phyloP scores from a whole-genome alignment of 30 jellyfish, hydroid and myxozoan genomes.

The Chrysaora quinquecirrha region DNA sequence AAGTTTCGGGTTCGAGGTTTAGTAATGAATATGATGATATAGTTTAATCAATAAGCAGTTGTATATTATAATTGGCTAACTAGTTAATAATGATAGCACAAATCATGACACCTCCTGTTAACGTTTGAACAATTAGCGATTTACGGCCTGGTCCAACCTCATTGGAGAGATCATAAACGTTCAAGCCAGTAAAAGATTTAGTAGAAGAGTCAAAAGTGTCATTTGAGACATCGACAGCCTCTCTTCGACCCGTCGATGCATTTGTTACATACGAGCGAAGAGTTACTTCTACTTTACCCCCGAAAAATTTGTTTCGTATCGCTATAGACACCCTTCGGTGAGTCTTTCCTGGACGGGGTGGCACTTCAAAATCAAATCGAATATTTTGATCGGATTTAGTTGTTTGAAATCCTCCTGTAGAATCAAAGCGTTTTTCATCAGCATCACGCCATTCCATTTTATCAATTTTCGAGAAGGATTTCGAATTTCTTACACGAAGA shows the following conservation, averaged over 20 bases:
- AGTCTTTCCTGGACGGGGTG: constrained; percentile 27
- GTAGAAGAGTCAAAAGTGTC: constrained; percentile 42
- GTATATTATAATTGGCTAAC: too few relatives aligned
- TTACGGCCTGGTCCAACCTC: constrained; percentile 64
- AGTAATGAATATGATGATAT: too few relatives aligned
- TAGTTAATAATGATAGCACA: constrained; percentile 73
- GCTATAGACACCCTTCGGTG: constrained; percentile 62
- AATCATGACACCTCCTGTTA: constrained; percentile 73
- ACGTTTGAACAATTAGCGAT: constrained; percentile 39
- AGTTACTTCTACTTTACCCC: constrained; percentile 59
- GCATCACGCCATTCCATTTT: constrained; percentile 82
- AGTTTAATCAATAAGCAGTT: too few relatives aligned
- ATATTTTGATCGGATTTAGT: constrained; percentile 24
- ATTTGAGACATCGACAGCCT: constrained; percentile 11
- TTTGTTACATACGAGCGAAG: constrained; percentile 5
- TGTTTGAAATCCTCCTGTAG: constrained; percentile 78
- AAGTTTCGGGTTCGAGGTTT: too few relatives aligned
- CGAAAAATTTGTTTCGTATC: constrained; percentile 64
- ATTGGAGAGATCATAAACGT: constrained; percentile 65
- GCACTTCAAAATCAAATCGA: constrained; percentile 35
- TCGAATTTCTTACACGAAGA: constrained; percentile 44
- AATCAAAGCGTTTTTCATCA: constrained; percentile 74
- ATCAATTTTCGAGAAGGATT: constrained; percentile 43
- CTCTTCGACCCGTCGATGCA: background rate
- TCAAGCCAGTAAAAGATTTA: constrained; percentile 39